Evolutionary conservation across 2,113 vertebrate species (phyloP), one percentile per base, ranked within the genome.

Genomic region (Protomyctophum bolini): DNA sequence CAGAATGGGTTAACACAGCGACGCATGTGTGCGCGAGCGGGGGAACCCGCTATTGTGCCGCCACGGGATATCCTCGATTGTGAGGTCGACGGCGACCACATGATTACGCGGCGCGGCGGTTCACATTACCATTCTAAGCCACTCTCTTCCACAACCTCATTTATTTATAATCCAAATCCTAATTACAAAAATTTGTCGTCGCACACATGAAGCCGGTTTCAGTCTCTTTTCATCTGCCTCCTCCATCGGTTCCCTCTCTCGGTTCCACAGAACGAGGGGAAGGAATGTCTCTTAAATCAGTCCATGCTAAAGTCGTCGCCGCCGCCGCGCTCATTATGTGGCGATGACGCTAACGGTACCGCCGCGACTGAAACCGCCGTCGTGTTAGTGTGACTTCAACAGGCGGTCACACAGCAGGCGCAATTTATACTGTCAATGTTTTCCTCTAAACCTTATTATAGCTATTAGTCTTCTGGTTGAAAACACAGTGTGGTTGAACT

Each of bases 401-500:
- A 50, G 63, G 48, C 65, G 50, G 58, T 60, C 56, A 68, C 51
- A 76, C 21, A 21, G 55, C 21, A 21, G 55, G 65, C 66, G 70
- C 72, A 81, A 68, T 80, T 68, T 52, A 66, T 52, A 66, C 49
- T 46, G 60, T 76, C 15, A 10, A 51, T 49, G 33, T 75, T 49
- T 65, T 69, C 56, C 48, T 65, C 64, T 58, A 1, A 54, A 66
- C 28, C 71, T 74, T 61, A 62, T 74, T 61, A 62, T 41, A 62
- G 21, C 65, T 79, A 60, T 75, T 41, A 81, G 64, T 55, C 68
- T 59, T 67, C 67, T 70, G 63, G 69, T 72, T 72, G 71, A 54
- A 69, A 15, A 74, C 28, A 74, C 28, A 74, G 57, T 66, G 68
- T 82, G 69, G 74, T 88, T 58, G 81, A 82, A 84, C 80, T 77